Conservation (phyloP, 2,113 vertebrate genomes). For the Chauna torquata region DNA sequence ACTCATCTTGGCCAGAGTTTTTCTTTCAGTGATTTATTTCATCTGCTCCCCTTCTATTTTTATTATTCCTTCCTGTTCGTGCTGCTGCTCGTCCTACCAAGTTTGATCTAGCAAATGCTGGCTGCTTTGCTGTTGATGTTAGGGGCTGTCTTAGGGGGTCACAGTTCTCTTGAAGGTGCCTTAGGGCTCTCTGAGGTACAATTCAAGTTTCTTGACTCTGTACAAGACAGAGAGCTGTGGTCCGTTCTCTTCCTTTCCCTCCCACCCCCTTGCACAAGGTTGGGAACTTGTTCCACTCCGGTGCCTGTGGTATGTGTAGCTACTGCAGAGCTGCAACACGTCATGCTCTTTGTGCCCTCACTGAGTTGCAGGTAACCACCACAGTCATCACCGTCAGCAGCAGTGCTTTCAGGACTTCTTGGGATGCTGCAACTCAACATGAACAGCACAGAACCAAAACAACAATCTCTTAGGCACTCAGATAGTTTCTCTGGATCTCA, state of each 20-base stretch:
- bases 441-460: not conserved
- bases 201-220: not conserved
- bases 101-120: not conserved
- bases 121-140: not conserved
- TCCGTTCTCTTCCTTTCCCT: not conserved
- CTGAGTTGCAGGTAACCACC: not conserved
- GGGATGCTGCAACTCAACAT: not conserved
- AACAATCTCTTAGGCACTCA: not conserved
- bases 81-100: not conserved
- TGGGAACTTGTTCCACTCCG: not conserved
- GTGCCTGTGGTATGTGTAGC: not conserved
- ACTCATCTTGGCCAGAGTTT: not conserved
- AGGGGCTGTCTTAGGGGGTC: not conserved
- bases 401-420: not conserved
- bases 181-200: not conserved
- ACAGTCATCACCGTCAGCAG: not conserved
- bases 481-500: not conserved
- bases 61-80: fast-evolving
- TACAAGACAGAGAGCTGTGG: not conserved
- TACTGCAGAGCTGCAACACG: not conserved
- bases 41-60: not conserved
- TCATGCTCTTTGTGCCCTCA: not conserved
- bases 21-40: not conserved
- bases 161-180: not conserved
- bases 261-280: not conserved